A percentile compares a stretch with the other conserved stretches of the same genome.
Evolutionary conservation across 23 tunicate genomes (phyloP).

Genomic region (Botrylloides violaceus): DNA sequence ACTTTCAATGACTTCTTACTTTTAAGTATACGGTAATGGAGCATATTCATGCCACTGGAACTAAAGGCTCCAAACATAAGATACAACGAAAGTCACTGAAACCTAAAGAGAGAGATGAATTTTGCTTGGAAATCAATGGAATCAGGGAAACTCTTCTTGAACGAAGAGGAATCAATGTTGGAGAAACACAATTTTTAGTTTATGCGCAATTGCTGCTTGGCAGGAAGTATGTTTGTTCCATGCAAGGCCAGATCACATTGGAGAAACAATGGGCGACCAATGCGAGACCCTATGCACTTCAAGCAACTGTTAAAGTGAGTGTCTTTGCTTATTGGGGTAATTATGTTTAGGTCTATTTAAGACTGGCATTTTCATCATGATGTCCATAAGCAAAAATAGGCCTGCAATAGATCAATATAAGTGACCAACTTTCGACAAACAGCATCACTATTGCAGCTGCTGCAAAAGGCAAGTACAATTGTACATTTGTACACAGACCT

Average conservation of each 20-base stretch:
- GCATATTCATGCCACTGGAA: constrained; percentile 32
- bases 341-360: too few relatives aligned
- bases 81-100: constrained; percentile 29
- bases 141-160: constrained; percentile 28
- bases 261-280: constrained; percentile 77
- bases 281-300: constrained; percentile 45
- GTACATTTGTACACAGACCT: too few relatives aligned
- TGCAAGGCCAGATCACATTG: constrained; percentile 57
- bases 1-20: neutral
- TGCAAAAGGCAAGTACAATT: too few relatives aligned
- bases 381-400: too few relatives aligned
- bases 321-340: too few relatives aligned
- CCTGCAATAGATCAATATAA: too few relatives aligned
- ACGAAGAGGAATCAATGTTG: constrained; percentile 82
- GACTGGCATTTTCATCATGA: too few relatives aligned
- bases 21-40: constrained; percentile 15
- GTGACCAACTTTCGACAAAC: too few relatives aligned
- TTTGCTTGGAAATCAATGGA: constrained; percentile 17
- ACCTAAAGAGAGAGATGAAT: constrained; percentile 21
- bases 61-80: constrained; percentile 41
- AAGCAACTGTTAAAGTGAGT: constrained; percentile 56
- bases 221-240: constrained; percentile 62
- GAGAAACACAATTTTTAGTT: constrained; percentile 49
- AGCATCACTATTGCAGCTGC: too few relatives aligned
- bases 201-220: constrained; percentile 84